A percentile compares a stretch with the other conserved stretches of the same genome.
Evolutionary conservation across 2,113 vertebrate species (phyloP).

Genomic region (Vidua chalybeata): DNA sequence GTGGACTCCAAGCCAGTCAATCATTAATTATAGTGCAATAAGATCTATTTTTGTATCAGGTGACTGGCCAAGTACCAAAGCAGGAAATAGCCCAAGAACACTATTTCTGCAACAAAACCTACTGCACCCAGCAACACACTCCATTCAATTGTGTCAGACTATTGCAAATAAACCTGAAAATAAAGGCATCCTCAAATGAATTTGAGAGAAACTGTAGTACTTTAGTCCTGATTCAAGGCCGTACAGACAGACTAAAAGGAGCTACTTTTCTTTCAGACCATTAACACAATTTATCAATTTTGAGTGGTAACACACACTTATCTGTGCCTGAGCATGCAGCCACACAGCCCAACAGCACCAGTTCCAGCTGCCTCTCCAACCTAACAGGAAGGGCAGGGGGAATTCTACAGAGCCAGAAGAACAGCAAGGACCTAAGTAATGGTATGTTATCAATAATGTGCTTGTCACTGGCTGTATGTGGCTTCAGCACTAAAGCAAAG

Average conservation of each 20-base stretch:
- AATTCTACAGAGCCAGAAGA: background rate
- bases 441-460: background rate
- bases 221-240: background rate
- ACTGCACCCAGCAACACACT: rapidly evolving
- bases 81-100: background rate
- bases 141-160: background rate
- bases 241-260: background rate
- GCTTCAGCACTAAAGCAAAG: background rate
- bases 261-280: background rate
- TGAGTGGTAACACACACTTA: background rate
- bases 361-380: background rate
- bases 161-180: background rate
- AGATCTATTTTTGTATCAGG: background rate
- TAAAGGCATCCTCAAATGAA: background rate
- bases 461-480: background rate
- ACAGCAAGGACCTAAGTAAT: background rate
- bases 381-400: background rate
- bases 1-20: background rate
- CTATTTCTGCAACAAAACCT: background rate
- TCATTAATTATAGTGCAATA: background rate
- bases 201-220: background rate
- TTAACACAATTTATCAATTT: background rate
- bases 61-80: background rate
- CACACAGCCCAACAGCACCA: background rate
- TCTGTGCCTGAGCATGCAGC: background rate